Evolutionary conservation across 2,113 vertebrate genomes (phyloP).

Genomic region (Cyphomyrus discorhynchus): DNA sequence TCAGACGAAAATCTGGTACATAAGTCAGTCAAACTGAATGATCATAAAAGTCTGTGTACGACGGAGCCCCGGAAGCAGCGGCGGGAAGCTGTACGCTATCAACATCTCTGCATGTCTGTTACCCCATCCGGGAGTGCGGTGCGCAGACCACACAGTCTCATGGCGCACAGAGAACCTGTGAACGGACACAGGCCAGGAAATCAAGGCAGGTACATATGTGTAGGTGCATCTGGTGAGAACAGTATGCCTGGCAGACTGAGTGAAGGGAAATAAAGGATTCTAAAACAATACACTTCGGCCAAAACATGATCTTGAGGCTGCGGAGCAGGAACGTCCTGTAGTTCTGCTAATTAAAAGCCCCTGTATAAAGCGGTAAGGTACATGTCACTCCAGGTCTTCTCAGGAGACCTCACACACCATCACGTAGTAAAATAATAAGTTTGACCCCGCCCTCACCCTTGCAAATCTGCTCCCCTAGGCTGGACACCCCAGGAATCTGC

Average conservation of each 20-base stretch:
- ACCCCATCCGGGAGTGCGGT: background rate
- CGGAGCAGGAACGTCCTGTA: background rate
- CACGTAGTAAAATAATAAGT: background rate
- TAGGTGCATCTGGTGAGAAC: background rate
- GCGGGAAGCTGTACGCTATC: background rate
- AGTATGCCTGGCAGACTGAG: background rate
- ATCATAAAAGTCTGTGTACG: background rate
- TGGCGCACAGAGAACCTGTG: background rate
- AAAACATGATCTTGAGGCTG: background rate
- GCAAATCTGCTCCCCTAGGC: background rate
- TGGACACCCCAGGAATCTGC: background rate
- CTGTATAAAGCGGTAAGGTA: background rate
- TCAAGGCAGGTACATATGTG: background rate
- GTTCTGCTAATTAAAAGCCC: background rate
- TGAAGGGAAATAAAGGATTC: background rate
- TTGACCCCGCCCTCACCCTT: background rate
- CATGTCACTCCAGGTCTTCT: background rate
- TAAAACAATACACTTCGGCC: background rate
- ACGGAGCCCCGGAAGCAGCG: background rate
- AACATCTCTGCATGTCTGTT: background rate
- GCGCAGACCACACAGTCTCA: background rate
- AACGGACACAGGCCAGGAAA: background rate
- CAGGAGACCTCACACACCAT: background rate
- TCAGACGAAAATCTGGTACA: background rate
- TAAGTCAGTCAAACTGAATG: background rate